Base-by-base conservation (phyloP, 1,140 invertebrate species). In the Hirudo medicinalis region DNA sequence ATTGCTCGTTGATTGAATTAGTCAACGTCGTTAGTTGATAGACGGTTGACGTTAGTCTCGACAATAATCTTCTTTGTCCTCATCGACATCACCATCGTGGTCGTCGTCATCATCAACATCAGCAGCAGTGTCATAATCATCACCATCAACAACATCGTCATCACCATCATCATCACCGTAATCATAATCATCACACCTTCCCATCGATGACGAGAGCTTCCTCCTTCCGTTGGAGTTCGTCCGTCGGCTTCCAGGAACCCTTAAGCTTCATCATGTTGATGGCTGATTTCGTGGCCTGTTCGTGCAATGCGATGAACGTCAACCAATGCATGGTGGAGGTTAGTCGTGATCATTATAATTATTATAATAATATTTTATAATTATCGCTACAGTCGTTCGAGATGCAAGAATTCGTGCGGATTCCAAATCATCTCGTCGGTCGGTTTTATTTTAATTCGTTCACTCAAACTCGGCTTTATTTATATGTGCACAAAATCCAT, bases 191-290 rank as follows among this genome's bases (percentile, higher is more conserved):
- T 95, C 83, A 40, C 11, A 49, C 43, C 43, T 49, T 49, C 1
- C 43, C 43, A 49, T 49, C 43, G 15, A 49, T 49, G 43, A 49
- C 96, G 92, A 82, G 98, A 98, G 83, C 99, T 95, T 32, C 96
- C 96, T 13, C 96, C 99, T 74, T 99, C 84, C 43, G 99, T 90
- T 96, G 95, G 98, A 68, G 98, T 88, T 79, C 90, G 88, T 74
- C 81, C 81, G 11, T 92, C 92, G 49, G 94, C 93, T 74, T 88
- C 86, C 29, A 91, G 83, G 13, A 98, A 81, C 22, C 88, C 86
- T 5, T 87, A 86, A 75, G 97, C 90, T 1, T 90, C 90, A 76
- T 95, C 90, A 6, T 92, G 91, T 63, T 63, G 29, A 25, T 63
- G 57, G 22, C 57, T 19, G 29, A 25, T 15, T 63, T 25, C 29